A percentile compares a stretch with the other conserved stretches of the same genome.
Conservation (phyloP, 2,113 vertebrate species). For the Paedocypris sp. region DNA sequence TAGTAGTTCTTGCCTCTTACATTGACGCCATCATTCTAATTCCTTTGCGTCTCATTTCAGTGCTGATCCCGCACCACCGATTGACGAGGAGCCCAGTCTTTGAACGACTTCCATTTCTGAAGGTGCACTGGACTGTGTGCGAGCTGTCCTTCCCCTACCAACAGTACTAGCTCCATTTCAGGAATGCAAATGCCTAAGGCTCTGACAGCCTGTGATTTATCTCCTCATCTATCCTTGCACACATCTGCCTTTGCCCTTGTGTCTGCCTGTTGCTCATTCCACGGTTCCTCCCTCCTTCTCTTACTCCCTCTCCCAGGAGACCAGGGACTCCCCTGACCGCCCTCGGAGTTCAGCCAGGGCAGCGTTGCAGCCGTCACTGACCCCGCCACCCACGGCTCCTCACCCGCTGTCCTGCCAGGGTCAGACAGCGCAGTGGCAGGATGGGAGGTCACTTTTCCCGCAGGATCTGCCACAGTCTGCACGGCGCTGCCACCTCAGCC, state of each 20-base stretch:
- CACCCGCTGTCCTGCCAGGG: conserved; percentile 1
- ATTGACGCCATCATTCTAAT: too few relatives aligned
- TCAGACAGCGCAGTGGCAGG: conserved; percentile 37
- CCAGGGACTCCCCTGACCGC: conserved; percentile 39
- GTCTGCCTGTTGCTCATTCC: conserved; percentile 64
- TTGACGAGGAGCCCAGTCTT: background rate
- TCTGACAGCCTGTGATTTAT: conserved; percentile 63
- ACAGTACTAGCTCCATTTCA: conserved; percentile 53
- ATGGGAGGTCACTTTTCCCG: conserved; percentile 37
- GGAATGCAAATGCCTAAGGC: conserved; percentile 64
- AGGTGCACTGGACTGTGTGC: conserved; percentile 1
- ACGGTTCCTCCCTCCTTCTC: conserved; percentile 29
- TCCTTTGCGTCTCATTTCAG: background rate
- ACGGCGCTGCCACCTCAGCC: conserved; percentile 28
- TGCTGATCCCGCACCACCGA: background rate
- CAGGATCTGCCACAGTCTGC: conserved; percentile 34
- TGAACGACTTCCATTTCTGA: conserved; percentile 9
- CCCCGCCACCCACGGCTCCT: conserved; percentile 4
- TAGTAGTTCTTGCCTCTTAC: too few relatives aligned
- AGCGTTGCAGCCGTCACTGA: conserved; percentile 13
- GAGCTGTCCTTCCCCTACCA: conserved; percentile 6
- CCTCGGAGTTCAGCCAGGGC: conserved; percentile 7
- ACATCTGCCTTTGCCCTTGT: conserved; percentile 65
- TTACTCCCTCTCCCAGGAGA: conserved; percentile 44
- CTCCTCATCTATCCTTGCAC: conserved; percentile 66